Percentiles rank a stretch among this genome's conserved stretches.
These are phyloP conservation scores for Aleadryas rufinucha DNA, from an alignment of 2,113 vertebrate genomes.

Conservation along the genomic window DNA sequence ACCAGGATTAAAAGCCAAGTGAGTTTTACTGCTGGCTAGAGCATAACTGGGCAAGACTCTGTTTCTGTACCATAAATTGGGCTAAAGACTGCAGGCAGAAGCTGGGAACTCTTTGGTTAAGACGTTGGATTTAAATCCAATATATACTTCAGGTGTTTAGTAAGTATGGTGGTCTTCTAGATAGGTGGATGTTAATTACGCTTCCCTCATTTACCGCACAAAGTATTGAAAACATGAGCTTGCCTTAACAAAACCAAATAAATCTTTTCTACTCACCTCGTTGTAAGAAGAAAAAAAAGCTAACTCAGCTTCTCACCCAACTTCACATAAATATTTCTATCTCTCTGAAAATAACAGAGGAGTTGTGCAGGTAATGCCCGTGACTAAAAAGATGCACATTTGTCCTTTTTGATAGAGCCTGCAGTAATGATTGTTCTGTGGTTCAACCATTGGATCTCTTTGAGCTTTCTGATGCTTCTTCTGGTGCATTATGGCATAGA, in stretches of 20 bases:
- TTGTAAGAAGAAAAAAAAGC: not conserved
- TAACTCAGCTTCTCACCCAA: not conserved
- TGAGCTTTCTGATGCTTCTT: not conserved
- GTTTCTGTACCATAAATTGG: not conserved
- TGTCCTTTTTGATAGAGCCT: not conserved
- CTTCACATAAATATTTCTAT: not conserved
- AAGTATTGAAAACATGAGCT: not conserved
- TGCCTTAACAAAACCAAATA: not conserved
- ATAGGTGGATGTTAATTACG: not conserved
- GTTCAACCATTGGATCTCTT: not conserved
- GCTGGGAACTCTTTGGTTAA: not conserved
- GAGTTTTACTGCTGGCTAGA: not conserved
- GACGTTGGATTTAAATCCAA: not conserved
- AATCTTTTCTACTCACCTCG: not conserved
- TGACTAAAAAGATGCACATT: not conserved
- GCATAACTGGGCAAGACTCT: not conserved
- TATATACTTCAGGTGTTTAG: not conserved
- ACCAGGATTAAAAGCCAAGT: not conserved
- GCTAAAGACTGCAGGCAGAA: not conserved
- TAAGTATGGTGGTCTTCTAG: not conserved
- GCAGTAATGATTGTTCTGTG: not conserved
- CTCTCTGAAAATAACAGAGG: not conserved
- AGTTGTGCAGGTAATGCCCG: not conserved
- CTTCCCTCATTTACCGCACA: not conserved
- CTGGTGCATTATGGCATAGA: not conserved